Base-by-base conservation (phyloP, 2,797 vertebrate genomes). In the Pristis pectinata region DNA sequence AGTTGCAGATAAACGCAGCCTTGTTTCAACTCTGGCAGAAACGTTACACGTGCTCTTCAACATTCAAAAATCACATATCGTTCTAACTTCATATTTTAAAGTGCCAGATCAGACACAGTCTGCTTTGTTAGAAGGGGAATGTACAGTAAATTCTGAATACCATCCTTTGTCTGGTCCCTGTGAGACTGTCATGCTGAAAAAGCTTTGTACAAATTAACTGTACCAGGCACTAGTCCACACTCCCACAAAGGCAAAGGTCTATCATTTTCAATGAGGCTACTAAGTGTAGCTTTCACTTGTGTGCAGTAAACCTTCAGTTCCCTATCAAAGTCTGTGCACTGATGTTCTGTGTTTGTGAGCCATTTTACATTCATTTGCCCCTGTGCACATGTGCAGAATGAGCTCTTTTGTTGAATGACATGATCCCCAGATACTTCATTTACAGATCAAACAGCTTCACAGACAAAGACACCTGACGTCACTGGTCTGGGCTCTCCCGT, bases 121-220 rank as follows among this genome's bases (percentile, higher is more conserved):
- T 91, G 61, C 61, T 67, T 91, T 91, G 61, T 91, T 91, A 19
- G 87, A 67, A 24, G 22, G 19, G 59, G 59, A 67, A 67, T 67
- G 87, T 67, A 91, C 87, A 91, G 87, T 91, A 67, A 37, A 67
- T 37, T 67, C 87, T 91, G 17, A 91, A 67, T 67, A 41, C 87
- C 19, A 10, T 41, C 59, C 59, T 91, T 91, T 91, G 87, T 59
- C 53, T 59, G 0, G 27, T 87, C 34, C 56, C 53, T 59, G 53
- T 1, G 59, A 19, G 19, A 27, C 8, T 91, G 22, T 41, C n/a
- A 64, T 2, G 17, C 59, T 67, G 77, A 17, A 41, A 41, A 19
- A 41, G 77, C 11, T 72, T 37, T 79, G 7, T 41, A 11, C 59
- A 91, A 67, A 41, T 91, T 67, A 91, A 67, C 61, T 24, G 87